Evolutionary conservation across 2,113 vertebrate genomes (phyloP).

Genomic region (Morphnarchus princeps): DNA sequence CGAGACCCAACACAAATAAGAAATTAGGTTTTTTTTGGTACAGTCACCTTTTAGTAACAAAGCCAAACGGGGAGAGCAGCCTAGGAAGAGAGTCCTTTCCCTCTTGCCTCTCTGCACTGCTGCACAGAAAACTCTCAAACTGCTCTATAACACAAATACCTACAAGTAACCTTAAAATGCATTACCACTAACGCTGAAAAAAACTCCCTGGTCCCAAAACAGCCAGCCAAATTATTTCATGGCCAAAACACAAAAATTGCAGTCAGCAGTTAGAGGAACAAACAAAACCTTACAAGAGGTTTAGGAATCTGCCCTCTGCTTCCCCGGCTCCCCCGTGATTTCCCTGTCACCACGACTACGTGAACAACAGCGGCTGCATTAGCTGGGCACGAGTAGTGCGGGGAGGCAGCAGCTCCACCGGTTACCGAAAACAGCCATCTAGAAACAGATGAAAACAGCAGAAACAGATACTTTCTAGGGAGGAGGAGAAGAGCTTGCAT

Average conservation of each 20-base stretch:
- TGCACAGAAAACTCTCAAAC: not conserved
- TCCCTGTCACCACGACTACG: not conserved
- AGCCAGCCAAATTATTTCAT: conserved; percentile 4
- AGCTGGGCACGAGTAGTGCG: accelerated
- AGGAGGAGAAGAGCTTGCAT: not conserved
- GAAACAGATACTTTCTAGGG: not conserved
- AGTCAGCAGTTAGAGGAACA: conserved; percentile 10
- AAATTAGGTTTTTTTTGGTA: not conserved
- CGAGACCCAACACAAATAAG: not conserved
- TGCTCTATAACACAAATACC: not conserved
- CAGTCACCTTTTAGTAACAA: not conserved
- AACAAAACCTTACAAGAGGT: conserved; percentile 26
- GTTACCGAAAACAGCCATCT: not conserved
- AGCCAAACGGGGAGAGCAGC: not conserved
- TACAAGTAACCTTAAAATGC: not conserved
- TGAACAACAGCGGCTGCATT: not conserved
- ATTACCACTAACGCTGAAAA: not conserved
- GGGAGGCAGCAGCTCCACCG: not conserved
- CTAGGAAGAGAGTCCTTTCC: not conserved
- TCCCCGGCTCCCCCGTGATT: not conserved
- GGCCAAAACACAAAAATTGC: conserved; percentile 8
- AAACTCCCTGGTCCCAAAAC: not conserved
- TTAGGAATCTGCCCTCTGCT: conserved; percentile 21
- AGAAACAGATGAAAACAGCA: not conserved
- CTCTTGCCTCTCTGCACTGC: not conserved